A percentile compares a stretch with the other conserved stretches of the same genome.
These are phyloP conservation scores for Agrotis clavis DNA, from an alignment of 2,888 invertebrate species.

Conservation along the genomic window DNA sequence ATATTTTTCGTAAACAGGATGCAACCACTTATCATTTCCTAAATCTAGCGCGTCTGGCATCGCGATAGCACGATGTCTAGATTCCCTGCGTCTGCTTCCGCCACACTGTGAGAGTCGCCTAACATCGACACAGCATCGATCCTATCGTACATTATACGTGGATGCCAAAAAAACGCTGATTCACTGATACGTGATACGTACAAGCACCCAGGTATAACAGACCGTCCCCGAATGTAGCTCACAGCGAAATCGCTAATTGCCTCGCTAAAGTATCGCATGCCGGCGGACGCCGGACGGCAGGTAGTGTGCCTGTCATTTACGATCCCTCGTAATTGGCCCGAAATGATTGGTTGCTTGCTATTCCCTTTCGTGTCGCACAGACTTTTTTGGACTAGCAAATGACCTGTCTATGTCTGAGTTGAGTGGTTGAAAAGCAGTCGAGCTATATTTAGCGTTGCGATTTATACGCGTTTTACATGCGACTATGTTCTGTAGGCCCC, in stretches of 20 bases:
- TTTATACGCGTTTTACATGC: slow-evolving; percentile 57
- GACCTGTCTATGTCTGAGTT: slow-evolving; percentile 43
- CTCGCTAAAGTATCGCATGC: slow-evolving; percentile 17
- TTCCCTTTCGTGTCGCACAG: slow-evolving; percentile 48
- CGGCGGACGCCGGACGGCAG: slow-evolving; percentile 19
- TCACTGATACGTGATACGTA: slow-evolving; percentile 9
- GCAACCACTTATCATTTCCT: slow-evolving; percentile 16
- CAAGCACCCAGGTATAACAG: background rate
- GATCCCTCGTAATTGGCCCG: slow-evolving; percentile 51
- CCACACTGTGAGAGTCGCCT: background rate
- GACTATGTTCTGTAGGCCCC: background rate
- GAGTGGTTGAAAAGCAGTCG: slow-evolving; percentile 43
- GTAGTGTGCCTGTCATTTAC: slow-evolving; percentile 50
- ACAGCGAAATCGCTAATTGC: slow-evolving; percentile 9
- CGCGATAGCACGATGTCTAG: background rate
- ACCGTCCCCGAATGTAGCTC: slow-evolving; percentile 1
- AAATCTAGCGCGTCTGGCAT: slow-evolving; percentile 2
- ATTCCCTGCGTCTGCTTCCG: slow-evolving; percentile 1
- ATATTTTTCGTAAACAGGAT: slow-evolving; percentile 4
- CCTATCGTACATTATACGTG: background rate
- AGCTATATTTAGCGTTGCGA: slow-evolving; percentile 53
- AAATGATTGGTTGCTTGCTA: slow-evolving; percentile 54
- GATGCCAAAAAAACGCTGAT: slow-evolving; percentile 7
- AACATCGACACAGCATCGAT: background rate
- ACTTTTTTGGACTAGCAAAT: slow-evolving; percentile 64